phyloP scores from a whole-genome alignment of 2,113 vertebrate species.

The western clawed frog (Xenopus tropicalis) region UCB_Xtro_10.0 CM004446.2:36695001-36695500 shows the following conservation, averaged over 20 bases:
- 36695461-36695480: background rate
- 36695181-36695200: slow-evolving; percentile 28
- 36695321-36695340: slow-evolving; percentile 51
- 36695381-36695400: slow-evolving; percentile 39
- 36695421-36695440: too few relatives aligned
- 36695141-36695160: slow-evolving; percentile 51
- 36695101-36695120: slow-evolving; percentile 51
- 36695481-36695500: background rate
- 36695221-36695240: slow-evolving; percentile 5
- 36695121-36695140: slow-evolving; percentile 62
- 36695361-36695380: slow-evolving; percentile 14
- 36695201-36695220: slow-evolving; percentile 53
- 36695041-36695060: slow-evolving; percentile 60
- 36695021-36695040: slow-evolving; percentile 61
- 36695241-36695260: slow-evolving; percentile 42
- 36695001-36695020: too few relatives aligned
- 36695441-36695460: too few relatives aligned
- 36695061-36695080: slow-evolving; percentile 48
- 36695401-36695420: too few relatives aligned
- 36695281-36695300: slow-evolving; percentile 73
- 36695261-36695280: slow-evolving; percentile 77
- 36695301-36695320: slow-evolving; percentile 70
- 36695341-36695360: slow-evolving; percentile 52
- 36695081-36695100: slow-evolving; percentile 56
- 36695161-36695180: slow-evolving; percentile 34